Conservation (phyloP, 2,797 vertebrate genomes). For the Typhlichthys eigenmanni region DNA sequence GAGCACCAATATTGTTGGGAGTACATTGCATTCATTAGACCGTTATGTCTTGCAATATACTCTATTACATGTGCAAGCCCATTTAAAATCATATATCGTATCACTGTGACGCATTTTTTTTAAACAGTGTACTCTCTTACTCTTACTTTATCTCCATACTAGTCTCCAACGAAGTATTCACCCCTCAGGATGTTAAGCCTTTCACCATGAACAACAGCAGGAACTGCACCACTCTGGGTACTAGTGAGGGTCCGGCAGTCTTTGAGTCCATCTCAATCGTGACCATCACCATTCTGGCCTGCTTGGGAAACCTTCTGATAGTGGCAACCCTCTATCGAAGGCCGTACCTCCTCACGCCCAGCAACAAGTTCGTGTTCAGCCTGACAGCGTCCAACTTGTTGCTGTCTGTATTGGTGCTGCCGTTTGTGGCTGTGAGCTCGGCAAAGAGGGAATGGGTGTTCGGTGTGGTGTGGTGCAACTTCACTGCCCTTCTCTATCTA, state of each 20-base stretch:
- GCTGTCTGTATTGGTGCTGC: conserved; percentile 90
- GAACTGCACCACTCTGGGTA: conserved; percentile 77
- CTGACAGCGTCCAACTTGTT: conserved; percentile 95
- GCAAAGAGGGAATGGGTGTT: conserved; percentile 93
- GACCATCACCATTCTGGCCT: conserved; percentile 88
- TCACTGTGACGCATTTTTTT: not conserved
- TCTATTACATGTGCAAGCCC: too few relatives aligned
- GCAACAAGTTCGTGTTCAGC: conserved; percentile 99
- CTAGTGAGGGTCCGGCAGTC: conserved; percentile 70
- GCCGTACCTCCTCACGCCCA: conserved; percentile 94
- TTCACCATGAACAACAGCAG: conserved; percentile 88
- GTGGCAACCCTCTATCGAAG: conserved; percentile 91
- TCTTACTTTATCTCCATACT: conserved; percentile 37
- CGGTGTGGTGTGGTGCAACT: conserved; percentile 98
- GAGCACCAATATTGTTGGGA: too few relatives aligned
- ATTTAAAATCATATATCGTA: too few relatives aligned
- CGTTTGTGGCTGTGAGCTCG: conserved; percentile 92
- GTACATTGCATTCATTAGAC: too few relatives aligned
- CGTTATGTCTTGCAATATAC: too few relatives aligned
- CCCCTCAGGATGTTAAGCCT: conserved; percentile 41
- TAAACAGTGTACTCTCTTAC: not conserved
- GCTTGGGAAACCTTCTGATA: conserved; percentile 92
- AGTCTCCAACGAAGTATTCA: conserved; percentile 74
- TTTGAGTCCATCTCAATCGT: conserved; percentile 88
- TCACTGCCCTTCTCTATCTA: conserved; percentile 94